A percentile compares a stretch with the other conserved stretches of the same genome.
Conservation (phyloP, 2,113 vertebrate genomes). For the Pterocles burchelli region DNA sequence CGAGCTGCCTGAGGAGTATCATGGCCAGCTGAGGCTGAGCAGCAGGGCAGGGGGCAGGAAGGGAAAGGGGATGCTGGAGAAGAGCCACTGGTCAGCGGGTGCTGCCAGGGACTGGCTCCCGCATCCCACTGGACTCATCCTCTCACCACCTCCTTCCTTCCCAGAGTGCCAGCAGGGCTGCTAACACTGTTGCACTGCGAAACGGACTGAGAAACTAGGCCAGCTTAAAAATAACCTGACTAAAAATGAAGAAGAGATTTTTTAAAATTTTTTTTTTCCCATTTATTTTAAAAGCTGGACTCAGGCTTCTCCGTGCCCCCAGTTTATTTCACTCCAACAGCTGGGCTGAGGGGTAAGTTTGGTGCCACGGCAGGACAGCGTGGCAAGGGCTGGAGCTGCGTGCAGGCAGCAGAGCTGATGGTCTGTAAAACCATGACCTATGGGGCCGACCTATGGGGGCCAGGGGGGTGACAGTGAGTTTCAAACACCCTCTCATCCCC, state of each 20-base stretch:
- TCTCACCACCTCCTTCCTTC: not conserved
- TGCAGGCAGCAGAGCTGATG: not conserved
- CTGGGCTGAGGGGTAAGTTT: not conserved
- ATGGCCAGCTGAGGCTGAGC: not conserved
- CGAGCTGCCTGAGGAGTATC: rapidly evolving
- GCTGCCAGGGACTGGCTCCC: rapidly evolving
- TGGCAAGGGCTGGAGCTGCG: not conserved
- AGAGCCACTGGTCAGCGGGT: rapidly evolving
- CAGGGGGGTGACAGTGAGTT: not conserved
- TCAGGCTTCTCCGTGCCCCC: too few species aligned
- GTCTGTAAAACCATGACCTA: not conserved
- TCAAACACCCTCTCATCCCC: not conserved
- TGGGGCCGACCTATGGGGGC: rapidly evolving
- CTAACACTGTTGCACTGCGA: not conserved
- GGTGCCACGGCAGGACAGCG: not conserved
- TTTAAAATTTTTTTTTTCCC: not conserved
- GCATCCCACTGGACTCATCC: rapidly evolving
- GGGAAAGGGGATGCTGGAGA: not conserved
- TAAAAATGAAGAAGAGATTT: not conserved
- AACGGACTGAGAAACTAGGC: not conserved
- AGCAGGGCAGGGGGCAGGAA: not conserved
- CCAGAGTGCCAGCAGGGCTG: not conserved
- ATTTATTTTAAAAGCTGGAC: not conserved
- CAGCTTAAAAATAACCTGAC: conserved; percentile 30
- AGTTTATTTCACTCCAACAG: not conserved